Conservation (phyloP, 1,140 invertebrate species). For the Leptopilina boulardi region DNA sequence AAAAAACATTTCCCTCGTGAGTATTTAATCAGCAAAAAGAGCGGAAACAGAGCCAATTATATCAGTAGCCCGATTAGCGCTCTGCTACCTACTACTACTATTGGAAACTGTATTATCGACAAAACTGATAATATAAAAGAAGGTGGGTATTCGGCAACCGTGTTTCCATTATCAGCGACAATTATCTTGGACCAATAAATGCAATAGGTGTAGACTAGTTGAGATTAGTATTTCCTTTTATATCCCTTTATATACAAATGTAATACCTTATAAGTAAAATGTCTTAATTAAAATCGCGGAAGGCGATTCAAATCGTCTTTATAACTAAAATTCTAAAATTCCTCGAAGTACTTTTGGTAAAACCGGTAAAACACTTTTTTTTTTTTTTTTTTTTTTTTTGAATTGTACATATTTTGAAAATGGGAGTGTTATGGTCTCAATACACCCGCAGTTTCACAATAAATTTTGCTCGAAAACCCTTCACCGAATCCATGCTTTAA, state of each 20-base stretch:
- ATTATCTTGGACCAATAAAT: constrained; percentile 58
- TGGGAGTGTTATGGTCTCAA: too few relatives aligned
- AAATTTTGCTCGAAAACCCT: constrained; percentile 57
- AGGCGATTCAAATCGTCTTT: constrained; percentile 31
- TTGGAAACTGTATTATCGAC: constrained; percentile 54
- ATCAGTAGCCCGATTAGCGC: constrained; percentile 50
- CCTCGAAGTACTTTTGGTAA: too few relatives aligned
- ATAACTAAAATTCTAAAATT: too few relatives aligned
- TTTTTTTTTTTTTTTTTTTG: too few relatives aligned
- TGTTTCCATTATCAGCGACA: constrained; percentile 56
- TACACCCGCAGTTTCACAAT: constrained; percentile 60
- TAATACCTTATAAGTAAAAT: constrained; percentile 48
- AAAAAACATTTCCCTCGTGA: neutral
- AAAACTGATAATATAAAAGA: constrained; percentile 53
- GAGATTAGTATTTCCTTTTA: constrained; percentile 52
- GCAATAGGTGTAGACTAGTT: constrained; percentile 41
- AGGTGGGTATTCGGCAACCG: constrained; percentile 56
- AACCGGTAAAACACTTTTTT: too few relatives aligned
- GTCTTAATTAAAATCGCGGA: constrained; percentile 59
- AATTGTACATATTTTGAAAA: too few relatives aligned
- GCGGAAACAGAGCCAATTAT: constrained; percentile 53
- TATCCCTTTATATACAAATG: constrained; percentile 35
- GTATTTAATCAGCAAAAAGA: constrained; percentile 16
- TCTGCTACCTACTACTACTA: constrained; percentile 46
- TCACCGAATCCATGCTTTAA: too few relatives aligned